Base-by-base conservation (phyloP, 2,113 vertebrate species). In the Chionis minor region DNA sequence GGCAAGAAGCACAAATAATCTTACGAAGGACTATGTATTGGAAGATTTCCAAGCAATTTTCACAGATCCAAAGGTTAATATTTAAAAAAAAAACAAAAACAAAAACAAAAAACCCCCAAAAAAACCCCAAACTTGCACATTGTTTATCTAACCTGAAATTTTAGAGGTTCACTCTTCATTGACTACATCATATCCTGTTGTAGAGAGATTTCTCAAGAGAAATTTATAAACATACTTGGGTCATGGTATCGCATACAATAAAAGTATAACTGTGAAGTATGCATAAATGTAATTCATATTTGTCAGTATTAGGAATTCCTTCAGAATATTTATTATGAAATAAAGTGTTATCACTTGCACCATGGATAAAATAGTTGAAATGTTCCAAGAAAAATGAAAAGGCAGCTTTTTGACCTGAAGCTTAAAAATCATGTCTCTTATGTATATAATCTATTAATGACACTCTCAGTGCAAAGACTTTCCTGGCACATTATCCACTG, bases 381-480 rank as follows among this genome's bases (percentile, higher is more conserved):
- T 65, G 49, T 90, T 89, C 62, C 89, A 95, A 91, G 86, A 90
- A 90, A 95, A 95, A 91, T 61, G 55, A 54, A 74, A 84, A 95
- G 81, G 42, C 1, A 9, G 19, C 58, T 91, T 95, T 96, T 92
- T 91, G 92, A 96, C 86, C 86, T 88, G 86, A 77, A 92, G 89
- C 89, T 94, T 96, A 91, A 94, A 95, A 94, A 82, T 82, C 73
- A 69, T 85, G 83, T 90, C 61, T 96, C 22, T 66, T 58, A 85
- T 80, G 84, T 92, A 42, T 95, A 95, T 92, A 95, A 97, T 96
- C 78, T 91, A 77, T 95, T 95, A 94, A 94, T 87, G 95, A 96
- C 81, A 87, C 49, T 28, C 70, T 87, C 62, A 86, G 78, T 61
- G 58, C 73, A 88, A 87, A 94, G 84, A 38, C 38, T 90, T 96